Percentiles rank a stretch among this genome's conserved stretches.
phyloP scores from a whole-genome alignment of 1,140 invertebrate genomes.

The Drosophila paulistorum region DNA sequence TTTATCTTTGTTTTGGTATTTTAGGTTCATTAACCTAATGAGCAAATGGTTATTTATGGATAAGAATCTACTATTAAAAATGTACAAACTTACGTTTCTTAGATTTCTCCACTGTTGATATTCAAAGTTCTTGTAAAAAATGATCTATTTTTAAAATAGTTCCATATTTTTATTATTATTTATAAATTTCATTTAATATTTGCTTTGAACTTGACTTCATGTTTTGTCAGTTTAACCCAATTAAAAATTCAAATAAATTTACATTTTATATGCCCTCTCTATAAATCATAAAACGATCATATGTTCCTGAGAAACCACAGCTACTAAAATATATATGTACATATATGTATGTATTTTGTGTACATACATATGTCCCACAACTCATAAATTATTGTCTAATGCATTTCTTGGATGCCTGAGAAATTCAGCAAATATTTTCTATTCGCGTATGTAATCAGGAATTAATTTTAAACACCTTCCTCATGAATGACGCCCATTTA shows the following conservation, averaged over 20 bases:
- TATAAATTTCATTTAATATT: constrained; percentile 4
- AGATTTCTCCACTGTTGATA: too few species aligned
- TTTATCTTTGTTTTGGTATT: too few species aligned
- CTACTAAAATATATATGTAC: not conserved
- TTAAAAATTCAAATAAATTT: constrained; percentile 15
- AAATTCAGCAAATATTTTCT: not conserved
- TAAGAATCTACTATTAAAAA: too few species aligned
- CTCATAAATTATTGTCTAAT: constrained; percentile 15
- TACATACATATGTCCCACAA: constrained; percentile 2
- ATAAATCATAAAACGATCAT: constrained; percentile 8
- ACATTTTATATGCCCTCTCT: constrained; percentile 1
- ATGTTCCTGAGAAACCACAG: not conserved
- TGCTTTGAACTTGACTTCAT: constrained; percentile 23
- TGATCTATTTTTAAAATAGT: too few species aligned
- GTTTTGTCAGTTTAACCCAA: constrained; percentile 11
- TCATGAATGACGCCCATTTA: not conserved
- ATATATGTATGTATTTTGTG: not conserved
- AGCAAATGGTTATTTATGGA: too few species aligned
- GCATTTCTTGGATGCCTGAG: constrained; percentile 8
- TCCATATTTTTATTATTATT: not conserved
- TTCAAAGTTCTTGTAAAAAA: too few species aligned
- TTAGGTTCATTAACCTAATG: too few species aligned
- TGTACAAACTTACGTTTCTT: too few species aligned
- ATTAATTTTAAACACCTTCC: constrained; percentile 21
- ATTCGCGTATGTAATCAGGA: constrained; percentile 4